phyloP scores from a whole-genome alignment of 2,797 vertebrate genomes.

The Scleropages formosus region DNA sequence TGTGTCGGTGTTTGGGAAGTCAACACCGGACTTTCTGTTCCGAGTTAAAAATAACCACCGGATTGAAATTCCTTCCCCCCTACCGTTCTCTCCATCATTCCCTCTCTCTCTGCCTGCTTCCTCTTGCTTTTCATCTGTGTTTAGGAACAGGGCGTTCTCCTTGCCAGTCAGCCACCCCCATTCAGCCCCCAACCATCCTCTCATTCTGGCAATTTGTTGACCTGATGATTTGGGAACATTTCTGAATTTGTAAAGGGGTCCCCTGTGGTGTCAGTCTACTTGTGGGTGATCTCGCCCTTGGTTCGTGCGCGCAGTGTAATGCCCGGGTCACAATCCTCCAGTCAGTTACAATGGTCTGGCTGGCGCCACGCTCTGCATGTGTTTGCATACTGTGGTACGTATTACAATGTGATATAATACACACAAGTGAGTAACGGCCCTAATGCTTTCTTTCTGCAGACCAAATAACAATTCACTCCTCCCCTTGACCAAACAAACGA shows the following conservation, averaged over 20 bases:
- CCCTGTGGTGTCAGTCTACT: background rate
- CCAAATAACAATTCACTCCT: slow-evolving; percentile 36
- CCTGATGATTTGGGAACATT: background rate
- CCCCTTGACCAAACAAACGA: slow-evolving; percentile 28
- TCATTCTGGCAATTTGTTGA: background rate
- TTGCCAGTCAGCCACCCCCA: background rate
- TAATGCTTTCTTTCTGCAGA: slow-evolving; percentile 42
- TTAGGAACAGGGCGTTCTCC: slow-evolving; percentile 52
- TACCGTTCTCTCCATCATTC: slow-evolving; percentile 42
- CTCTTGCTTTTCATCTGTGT: slow-evolving; percentile 39
- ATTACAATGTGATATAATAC: background rate
- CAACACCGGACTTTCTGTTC: slow-evolving; percentile 70
- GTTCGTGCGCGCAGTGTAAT: slow-evolving; percentile 9
- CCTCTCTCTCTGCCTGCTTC: slow-evolving; percentile 39
- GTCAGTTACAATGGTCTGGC: background rate
- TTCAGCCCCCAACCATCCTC: background rate
- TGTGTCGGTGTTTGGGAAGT: slow-evolving; percentile 60
- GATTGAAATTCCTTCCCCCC: slow-evolving; percentile 57
- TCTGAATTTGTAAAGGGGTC: background rate
- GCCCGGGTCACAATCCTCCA: background rate
- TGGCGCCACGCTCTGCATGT: background rate
- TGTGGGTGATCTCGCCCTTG: slow-evolving; percentile 16
- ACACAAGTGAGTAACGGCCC: slow-evolving; percentile 23
- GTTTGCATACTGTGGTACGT: background rate
- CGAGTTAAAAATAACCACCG: slow-evolving; percentile 68